These are phyloP conservation scores for Pristionchus maxplancki DNA, from an alignment of 2,888 invertebrate genomes.

Conservation along the genomic window DNA sequence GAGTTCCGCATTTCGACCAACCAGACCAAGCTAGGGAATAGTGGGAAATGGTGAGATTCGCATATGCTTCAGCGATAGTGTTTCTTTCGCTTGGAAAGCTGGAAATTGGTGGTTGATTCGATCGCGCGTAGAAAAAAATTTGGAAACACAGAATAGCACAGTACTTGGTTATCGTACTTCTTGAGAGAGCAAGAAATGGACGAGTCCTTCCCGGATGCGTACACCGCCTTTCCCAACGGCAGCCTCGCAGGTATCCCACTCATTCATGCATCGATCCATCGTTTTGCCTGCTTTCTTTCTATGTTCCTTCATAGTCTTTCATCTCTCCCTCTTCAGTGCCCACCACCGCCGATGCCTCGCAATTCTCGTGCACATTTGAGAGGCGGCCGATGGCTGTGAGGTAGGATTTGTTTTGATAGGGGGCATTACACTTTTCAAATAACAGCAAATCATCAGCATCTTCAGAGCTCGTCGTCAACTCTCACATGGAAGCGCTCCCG, in stretches of 20 bases:
- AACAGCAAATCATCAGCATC: too few species aligned
- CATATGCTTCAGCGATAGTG: too few species aligned
- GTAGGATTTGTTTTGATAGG: not conserved
- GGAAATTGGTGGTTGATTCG: not conserved
- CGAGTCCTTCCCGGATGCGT: slow-evolving; percentile 1
- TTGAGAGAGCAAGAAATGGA: not conserved
- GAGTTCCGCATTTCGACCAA: too few species aligned
- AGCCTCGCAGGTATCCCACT: slow-evolving; percentile 3
- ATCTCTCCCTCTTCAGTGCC: too few species aligned
- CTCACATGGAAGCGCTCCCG: slow-evolving; percentile 22
- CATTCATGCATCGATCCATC: too few species aligned
- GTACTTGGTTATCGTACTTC: not conserved
- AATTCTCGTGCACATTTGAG: slow-evolving; percentile 47
- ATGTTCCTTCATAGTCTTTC: not conserved
- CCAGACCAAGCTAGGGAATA: too few species aligned
- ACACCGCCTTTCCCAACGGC: slow-evolving; percentile 31
- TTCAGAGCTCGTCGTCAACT: slow-evolving; percentile 43
- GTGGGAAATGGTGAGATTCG: too few species aligned
- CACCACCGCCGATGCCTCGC: not conserved
- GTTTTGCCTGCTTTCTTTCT: not conserved
- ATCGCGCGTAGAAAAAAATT: too few species aligned
- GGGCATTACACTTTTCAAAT: too few species aligned
- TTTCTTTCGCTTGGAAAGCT: too few species aligned
- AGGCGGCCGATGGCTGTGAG: slow-evolving; percentile 1
- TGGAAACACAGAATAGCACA: too few species aligned